Evolutionary conservation across 2,797 vertebrate species (phyloP), one percentile per base, ranked within the genome.

Genomic region (Esox masquinongy): DNA sequence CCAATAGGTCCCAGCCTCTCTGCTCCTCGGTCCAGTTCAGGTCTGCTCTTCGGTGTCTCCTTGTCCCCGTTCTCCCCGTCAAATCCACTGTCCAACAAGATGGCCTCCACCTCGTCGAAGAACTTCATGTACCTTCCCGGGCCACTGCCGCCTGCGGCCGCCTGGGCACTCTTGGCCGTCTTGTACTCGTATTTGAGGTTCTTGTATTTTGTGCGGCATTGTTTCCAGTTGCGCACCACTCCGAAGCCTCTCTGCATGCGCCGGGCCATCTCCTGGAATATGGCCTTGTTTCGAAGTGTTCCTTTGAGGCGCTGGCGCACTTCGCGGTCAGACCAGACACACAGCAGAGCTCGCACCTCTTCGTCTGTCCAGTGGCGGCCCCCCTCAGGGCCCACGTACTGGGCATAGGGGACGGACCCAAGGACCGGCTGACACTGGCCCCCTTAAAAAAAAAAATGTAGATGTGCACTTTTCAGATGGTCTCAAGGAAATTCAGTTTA

Each of bases 171-270:
- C 82, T 91, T 96, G 3, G 95, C 91, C 0, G 91, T 96, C 86
- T 96, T 97, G 84, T 96, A 96, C 89, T 98, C 95, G 0, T 97
- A 97, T 80, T 97, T 97, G 75, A 97, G 85, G 86, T 97, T 98
- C 92, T 97, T 97, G 79, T 97, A 96, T 77, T 98, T 98, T 17
- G 96, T 98, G 26, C 96, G 95, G 75, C 96, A 97, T 70, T 97
- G 96, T 78, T 95, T 97, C 96, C 96, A 96, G 90, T 97, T 95
- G 82, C 96, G 94, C 14, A 97, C 93, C 86, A 96, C 95, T 43
- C 96, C 96, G 0, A 90, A 94, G 82, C 92, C 94, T 50, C 91
- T 93, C 49, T 96, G 95, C 88, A 98, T 95, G 72, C 94, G 94
- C 22, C 88, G 89, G 34, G 95, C 94, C 93, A 96, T 96, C 84